A percentile compares a stretch with the other conserved stretches of the same genome.
These are phyloP conservation scores for Cataglyphis rosenhaueri DNA, from an alignment of 2,888 invertebrate species.

Conservation along the genomic window DNA sequence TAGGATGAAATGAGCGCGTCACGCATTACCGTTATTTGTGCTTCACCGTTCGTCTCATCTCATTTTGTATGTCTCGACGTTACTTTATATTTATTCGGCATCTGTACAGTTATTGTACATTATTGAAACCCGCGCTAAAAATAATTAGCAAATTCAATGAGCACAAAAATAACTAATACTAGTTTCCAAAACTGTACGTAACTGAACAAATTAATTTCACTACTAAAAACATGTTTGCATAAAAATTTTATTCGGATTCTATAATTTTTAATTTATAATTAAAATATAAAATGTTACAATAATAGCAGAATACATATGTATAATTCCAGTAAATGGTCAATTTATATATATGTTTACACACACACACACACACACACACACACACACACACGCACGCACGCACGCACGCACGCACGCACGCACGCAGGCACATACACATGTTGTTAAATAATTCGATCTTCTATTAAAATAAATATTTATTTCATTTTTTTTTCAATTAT, in stretches of 20 bases:
- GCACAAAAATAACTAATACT: background rate
- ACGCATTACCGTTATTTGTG: slow-evolving; percentile 69
- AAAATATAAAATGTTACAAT: background rate
- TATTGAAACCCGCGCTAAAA: slow-evolving; percentile 5
- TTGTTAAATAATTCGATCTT: background rate
- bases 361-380: no score
- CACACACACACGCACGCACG: background rate
- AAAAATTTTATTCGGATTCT: background rate
- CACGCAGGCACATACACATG: background rate
- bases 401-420: no score
- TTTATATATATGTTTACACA: background rate
- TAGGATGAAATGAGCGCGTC: slow-evolving; percentile 70
- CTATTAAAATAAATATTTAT: background rate
- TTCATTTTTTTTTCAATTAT: background rate
- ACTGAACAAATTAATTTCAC: background rate
- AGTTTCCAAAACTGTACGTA: background rate
- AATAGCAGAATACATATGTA: background rate
- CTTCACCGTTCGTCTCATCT: slow-evolving; percentile 58
- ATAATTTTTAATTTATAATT: background rate
- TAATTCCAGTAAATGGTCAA: background rate
- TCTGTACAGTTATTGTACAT: slow-evolving; percentile 29
- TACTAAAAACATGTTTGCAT: background rate
- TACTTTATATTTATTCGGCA: slow-evolving; percentile 37
- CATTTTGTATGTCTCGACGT: slow-evolving; percentile 29
- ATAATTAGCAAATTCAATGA: slow-evolving; percentile 21